Evolutionary conservation across 2,113 vertebrate species (phyloP).

Genomic region (Athene noctua): DNA sequence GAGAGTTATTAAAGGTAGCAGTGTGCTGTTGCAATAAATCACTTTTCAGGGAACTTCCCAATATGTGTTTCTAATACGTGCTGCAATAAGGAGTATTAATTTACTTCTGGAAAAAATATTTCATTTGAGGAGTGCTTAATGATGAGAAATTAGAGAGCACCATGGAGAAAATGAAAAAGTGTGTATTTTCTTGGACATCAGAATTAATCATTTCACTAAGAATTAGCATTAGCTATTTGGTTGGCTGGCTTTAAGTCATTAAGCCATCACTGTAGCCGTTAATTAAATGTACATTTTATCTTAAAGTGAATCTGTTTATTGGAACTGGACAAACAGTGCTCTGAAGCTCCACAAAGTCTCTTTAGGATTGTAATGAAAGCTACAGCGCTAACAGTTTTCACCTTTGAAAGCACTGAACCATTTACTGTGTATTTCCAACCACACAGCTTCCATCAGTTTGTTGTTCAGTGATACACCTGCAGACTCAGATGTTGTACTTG

Average conservation of each 20-base stretch:
- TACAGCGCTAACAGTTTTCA: not conserved
- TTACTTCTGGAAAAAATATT: not conserved
- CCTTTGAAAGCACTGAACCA: not conserved
- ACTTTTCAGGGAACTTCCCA: not conserved
- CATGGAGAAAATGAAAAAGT: not conserved
- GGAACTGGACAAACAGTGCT: not conserved
- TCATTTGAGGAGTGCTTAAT: not conserved
- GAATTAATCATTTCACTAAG: not conserved
- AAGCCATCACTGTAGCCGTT: not conserved
- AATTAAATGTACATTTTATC: not conserved
- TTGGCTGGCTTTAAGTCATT: not conserved
- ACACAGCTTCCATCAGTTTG: too few relatives aligned
- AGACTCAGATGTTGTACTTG: not conserved
- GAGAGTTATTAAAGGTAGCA: not conserved
- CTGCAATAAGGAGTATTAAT: not conserved
- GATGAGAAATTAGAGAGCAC: not conserved
- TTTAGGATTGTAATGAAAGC: not conserved
- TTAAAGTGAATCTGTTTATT: not conserved
- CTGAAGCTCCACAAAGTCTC: not conserved
- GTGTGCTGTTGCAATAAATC: not conserved
- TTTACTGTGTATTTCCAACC: not conserved
- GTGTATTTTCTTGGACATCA: not conserved
- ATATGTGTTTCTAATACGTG: not conserved
- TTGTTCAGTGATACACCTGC: not conserved
- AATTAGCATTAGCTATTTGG: not conserved